A percentile compares a stretch with the other conserved stretches of the same genome.
Evolutionary conservation across 2,888 invertebrate species (phyloP).

Genomic region (Nephrotoma flavescens): DNA sequence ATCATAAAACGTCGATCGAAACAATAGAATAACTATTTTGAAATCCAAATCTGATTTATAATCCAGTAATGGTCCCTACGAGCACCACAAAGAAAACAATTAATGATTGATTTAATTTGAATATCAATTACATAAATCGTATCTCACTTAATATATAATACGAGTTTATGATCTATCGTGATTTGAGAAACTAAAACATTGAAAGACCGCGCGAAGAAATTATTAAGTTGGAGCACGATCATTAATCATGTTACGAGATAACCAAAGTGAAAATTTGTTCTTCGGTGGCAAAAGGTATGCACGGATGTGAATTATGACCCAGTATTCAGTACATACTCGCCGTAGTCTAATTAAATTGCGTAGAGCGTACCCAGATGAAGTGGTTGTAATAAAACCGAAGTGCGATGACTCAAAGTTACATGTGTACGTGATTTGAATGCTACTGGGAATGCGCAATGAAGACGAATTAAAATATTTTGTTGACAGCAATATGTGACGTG

Average conservation of each 20-base stretch:
- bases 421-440: background rate
- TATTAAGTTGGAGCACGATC: background rate
- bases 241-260: background rate
- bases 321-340: background rate
- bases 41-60: background rate
- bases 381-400: background rate
- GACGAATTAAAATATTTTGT: background rate
- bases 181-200: background rate
- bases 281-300: background rate
- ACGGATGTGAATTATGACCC: background rate
- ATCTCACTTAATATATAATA: background rate
- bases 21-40: background rate
- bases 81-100: background rate
- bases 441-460: background rate
- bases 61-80: background rate
- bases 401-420: background rate
- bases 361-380: background rate
- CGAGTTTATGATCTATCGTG: background rate
- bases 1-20: background rate
- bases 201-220: background rate
- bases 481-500: background rate
- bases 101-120: background rate
- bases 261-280: background rate
- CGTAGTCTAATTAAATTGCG: background rate
- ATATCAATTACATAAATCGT: background rate